Base-by-base conservation (phyloP, 2,888 invertebrate genomes). In the Abrostola tripartita region DNA sequence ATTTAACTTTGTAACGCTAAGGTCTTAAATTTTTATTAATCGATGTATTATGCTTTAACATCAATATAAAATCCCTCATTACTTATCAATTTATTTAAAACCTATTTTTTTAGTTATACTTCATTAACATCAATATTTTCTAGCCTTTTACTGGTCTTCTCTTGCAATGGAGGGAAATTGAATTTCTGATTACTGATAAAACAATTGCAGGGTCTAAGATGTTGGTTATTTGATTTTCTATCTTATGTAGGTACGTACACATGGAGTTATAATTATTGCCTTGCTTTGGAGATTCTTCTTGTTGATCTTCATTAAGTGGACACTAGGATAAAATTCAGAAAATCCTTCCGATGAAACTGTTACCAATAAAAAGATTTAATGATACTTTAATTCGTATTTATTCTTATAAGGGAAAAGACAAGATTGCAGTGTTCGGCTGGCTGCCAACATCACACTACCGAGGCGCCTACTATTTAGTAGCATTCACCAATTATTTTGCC, bases 401-500 rank as follows among this genome's bases (percentile, higher is more conserved):
- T 35, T 35, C 10, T 14, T 42, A 8, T 35, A 10, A 47, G 37
- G 37, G 6, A n/a, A 12, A 7, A 10, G 11, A 24, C 12, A 36
- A 36, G 36, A 42, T 36, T 36, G 14, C 36, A 9, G 5, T 36
- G 14, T 35, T 51, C 6, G 6, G 9, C 37, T 49, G 10, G 49
- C 37, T 49, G 9, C 12, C 65, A 61, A 44, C 10, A 10, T 51
- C 53, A 59, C 76, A 59, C 54, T 37, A 51, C 11, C 38, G 14
- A 42, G 35, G 37, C 40, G 38, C 44, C 42, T 59, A 35, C 52
- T 62, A 57, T 58, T 57, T 59, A 59, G 71, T 58, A 74, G 52
- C 61, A 52, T 64, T 58, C 35, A n/a, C 41, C 52, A 41, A 78
- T 68, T 57, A 63, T 61, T 65, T 52, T 51, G 70, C 51, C 61